These are phyloP conservation scores for Ageneiosus marmoratus DNA, from an alignment of 2,113 vertebrate genomes.

Conservation along the genomic window DNA sequence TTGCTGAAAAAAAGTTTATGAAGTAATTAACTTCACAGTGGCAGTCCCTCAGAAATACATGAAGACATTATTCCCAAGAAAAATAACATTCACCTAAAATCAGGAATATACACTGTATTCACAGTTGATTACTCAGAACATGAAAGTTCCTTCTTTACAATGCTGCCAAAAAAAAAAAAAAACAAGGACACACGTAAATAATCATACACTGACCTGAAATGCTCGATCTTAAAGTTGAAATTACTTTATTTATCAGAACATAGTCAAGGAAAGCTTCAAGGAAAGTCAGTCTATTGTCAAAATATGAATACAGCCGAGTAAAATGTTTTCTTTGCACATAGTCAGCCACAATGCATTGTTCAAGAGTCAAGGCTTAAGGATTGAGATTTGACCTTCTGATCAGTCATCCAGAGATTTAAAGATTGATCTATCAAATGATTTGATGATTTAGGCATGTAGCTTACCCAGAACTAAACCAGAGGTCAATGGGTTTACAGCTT, in stretches of 20 bases:
- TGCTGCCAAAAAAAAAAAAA: too few species aligned
- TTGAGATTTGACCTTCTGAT: neutral
- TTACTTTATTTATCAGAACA: neutral
- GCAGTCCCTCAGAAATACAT: slow-evolving; percentile 59
- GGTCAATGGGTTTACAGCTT: neutral
- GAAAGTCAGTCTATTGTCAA: neutral
- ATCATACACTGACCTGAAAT: neutral
- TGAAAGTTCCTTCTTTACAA: neutral
- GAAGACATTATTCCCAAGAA: slow-evolving; percentile 48
- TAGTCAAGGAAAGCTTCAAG: neutral
- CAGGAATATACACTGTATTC: neutral
- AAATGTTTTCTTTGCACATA: neutral
- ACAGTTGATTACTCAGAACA: neutral
- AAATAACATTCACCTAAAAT: neutral
- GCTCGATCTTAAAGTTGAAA: neutral
- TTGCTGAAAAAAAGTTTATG: neutral
- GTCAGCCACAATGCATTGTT: neutral
- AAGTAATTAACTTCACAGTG: neutral
- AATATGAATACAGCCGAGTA: neutral
- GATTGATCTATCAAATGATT: neutral
- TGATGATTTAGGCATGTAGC: neutral
- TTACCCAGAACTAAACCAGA: neutral
- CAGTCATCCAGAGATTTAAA: neutral
- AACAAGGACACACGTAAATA: neutral
- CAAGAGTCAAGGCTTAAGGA: neutral